Evolutionary conservation across 2,797 vertebrate genomes (phyloP), one percentile per base, ranked within the genome.

Genomic region (Hephaestus fuliginosus): DNA sequence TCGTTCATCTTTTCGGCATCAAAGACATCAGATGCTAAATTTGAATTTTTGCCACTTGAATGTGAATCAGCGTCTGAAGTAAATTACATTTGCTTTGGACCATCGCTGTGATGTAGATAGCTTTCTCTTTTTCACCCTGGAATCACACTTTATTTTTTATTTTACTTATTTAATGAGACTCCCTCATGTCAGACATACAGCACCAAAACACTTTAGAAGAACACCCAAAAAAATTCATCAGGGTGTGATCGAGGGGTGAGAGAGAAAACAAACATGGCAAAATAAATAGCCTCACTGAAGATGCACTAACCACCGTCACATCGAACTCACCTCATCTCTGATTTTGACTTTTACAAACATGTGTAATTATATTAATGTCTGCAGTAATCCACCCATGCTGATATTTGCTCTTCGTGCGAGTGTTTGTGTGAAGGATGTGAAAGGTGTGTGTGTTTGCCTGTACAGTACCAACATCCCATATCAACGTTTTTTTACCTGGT

Each of bases 211-310:
- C 30, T 33, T 33, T 33, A 33, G 30, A 33, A 33, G 5, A 39
- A 5, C 12, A 33, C 30, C 30, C 3, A 33, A 33, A 33, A 33
- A 33, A n/a, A 5, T 5, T n/a, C 1, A 8, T 18, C 3, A 6
- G 9, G 9, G 76, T 83, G 72, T 57, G 55, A 67, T 62, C 18
- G 17, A 58, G 2, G 2, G 41, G 15, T 57, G 43, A 64, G 2
- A 25, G 7, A 15, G n/a, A 41, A 17, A 51, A n/a, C 17, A 4
- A 33, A 33, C 4, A 0, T n/a, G 8, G 30, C 41, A 46, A 33
- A 69, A 49, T n/a, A 53, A 55, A 44, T 1, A 11, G 10, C 15
- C 43, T 44, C 2, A 3, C 3, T 30, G 28, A 9, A 44, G 18
- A 44, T 7, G 20, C 33, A 10, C n/a, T 20, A 41, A 44, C 51